Percentiles rank a stretch among this genome's conserved stretches.
Conservation (phyloP, 2,113 vertebrate species). For the Ivindomyrus marchei region DNA sequence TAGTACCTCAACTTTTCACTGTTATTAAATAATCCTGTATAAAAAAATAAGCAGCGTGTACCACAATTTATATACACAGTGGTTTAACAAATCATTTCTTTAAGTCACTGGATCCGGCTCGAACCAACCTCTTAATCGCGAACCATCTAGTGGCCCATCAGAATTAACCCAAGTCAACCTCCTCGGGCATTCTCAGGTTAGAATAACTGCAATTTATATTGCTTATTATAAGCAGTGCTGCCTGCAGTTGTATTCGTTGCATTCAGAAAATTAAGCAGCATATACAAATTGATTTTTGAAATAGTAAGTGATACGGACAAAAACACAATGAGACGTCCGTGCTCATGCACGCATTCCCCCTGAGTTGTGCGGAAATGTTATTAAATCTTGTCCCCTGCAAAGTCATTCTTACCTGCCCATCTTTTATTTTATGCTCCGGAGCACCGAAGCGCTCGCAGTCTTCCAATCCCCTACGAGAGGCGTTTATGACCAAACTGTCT, state of each 20-base stretch:
- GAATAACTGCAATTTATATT: not conserved
- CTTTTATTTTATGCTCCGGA: constrained; percentile 54
- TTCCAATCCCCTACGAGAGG: constrained; percentile 59
- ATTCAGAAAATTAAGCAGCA: not conserved
- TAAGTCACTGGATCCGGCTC: not conserved
- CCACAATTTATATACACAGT: not conserved
- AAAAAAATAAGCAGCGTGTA: not conserved
- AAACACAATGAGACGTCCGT: not conserved
- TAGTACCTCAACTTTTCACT: not conserved
- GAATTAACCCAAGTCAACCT: not conserved
- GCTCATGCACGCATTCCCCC: not conserved
- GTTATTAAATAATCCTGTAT: not conserved
- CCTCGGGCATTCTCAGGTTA: not conserved
- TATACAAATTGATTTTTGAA: not conserved
- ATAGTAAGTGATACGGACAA: not conserved
- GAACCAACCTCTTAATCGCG: not conserved
- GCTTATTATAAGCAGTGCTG: not conserved
- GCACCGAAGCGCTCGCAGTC: constrained; percentile 56
- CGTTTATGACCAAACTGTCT: constrained; percentile 70
- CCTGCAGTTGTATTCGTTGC: not conserved
- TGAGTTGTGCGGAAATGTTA: not conserved
- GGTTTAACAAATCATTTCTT: not conserved
- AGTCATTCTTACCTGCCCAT: constrained; percentile 52
- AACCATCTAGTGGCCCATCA: not conserved
- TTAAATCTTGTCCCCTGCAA: not conserved